Evolutionary conservation across 1,140 invertebrate species (phyloP), one percentile per base, ranked within the genome.

Genomic region (Calephelis virginiensis): DNA sequence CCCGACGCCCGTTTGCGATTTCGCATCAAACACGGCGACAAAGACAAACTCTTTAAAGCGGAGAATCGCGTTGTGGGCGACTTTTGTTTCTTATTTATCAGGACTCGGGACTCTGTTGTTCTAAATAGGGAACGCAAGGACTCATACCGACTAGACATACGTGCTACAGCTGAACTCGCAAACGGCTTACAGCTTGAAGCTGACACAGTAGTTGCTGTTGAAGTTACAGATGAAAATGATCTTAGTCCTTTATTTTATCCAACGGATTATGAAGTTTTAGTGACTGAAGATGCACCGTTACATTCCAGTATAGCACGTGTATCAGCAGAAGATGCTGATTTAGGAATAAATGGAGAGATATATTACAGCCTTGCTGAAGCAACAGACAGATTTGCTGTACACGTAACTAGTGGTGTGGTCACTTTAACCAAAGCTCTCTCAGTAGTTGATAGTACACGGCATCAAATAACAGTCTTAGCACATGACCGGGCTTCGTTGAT

Each of bases 321-420:
- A 17, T 94, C 94, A 11, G 98, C 98, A 0, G 97, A 97, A 78
- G 98, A 99, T 91, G 97, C 98, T 8, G 98, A 99, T 87, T 91
- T 98, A 10, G 98, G 98, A 0, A 93, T 96, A 61, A 99, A 99
- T 85, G 97, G 97, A 3, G 97, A 99, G 91, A 97, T 99, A 74
- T 99, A 99, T 88, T 99, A 99, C 86, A 98, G 96, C 86, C 96
- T 99, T 74, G 92, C 93, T n/a, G 94, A 97, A 68, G 91, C 93
- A 13, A 97, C 95, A 7, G 94, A 97, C 72, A 94, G 95, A 70
- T 99, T 99, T 86, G 96, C 97, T 7, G 95, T 99, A 66, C 97
- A 99, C 91, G 97, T 98, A 10, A 97, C 97, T 40, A 97, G 95
- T 11, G 98, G 98, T 5, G 94, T 97, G 9, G 94, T 99, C 48